Percentiles rank a stretch among this genome's conserved stretches.
These are phyloP conservation scores for Agrotis clavis DNA, from an alignment of 2,888 invertebrate genomes.

Conservation along the genomic window DNA sequence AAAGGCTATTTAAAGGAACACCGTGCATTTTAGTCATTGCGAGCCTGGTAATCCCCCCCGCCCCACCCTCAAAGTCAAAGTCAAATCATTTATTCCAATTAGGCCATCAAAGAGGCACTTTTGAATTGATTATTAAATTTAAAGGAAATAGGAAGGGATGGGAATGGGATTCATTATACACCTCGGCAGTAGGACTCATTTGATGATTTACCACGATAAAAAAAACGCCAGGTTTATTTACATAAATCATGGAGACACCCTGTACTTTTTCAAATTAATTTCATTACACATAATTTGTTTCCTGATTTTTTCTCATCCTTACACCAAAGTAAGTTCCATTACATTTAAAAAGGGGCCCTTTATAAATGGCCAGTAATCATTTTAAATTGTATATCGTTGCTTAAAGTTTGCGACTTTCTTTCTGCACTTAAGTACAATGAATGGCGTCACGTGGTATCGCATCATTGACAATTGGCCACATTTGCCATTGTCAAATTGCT, in stretches of 20 bases:
- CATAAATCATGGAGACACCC: conserved; percentile 22
- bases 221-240: too few species aligned
- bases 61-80: too few species aligned
- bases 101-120: too few species aligned
- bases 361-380: conserved; percentile 77
- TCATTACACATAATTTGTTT: conserved; percentile 33
- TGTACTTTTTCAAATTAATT: conserved; percentile 2
- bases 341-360: conserved; percentile 70
- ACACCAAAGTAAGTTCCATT: conserved; percentile 58
- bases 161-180: too few species aligned
- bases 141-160: too few species aligned
- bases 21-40: too few species aligned
- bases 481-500: conserved; percentile 78
- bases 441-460: conserved; percentile 74
- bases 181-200: too few species aligned
- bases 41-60: too few species aligned
- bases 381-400: conserved; percentile 75
- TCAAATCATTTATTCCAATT: too few species aligned
- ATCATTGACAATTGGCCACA: conserved; percentile 73
- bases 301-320: conserved; percentile 23
- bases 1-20: too few species aligned
- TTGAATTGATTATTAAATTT: too few species aligned
- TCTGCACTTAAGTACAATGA: conserved; percentile 70
- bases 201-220: too few species aligned
- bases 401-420: conserved; percentile 68